Evolutionary conservation across 2,113 vertebrate genomes (phyloP).

Genomic region (Cathartes aura): DNA sequence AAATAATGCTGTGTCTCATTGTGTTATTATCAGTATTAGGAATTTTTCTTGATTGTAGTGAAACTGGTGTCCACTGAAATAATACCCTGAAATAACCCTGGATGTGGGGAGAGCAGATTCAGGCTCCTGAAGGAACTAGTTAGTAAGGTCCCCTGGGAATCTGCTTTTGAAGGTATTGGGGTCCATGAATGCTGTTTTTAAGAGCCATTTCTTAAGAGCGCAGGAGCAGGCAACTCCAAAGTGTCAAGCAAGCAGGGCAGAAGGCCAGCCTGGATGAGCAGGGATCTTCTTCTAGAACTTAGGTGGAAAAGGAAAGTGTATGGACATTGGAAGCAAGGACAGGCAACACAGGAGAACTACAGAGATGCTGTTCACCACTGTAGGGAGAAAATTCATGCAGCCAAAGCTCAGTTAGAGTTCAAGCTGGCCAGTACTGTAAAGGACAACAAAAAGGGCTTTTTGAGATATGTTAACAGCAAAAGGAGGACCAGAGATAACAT

Average conservation of each 20-base stretch:
- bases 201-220: neutral
- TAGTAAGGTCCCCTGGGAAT: neutral
- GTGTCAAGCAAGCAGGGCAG: neutral
- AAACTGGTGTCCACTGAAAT: neutral
- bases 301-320: neutral
- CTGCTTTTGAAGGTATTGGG: neutral
- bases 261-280: neutral
- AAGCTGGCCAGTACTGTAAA: neutral
- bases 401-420: neutral
- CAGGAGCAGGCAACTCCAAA: neutral
- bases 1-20: neutral
- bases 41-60: neutral
- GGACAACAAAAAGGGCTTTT: neutral
- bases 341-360: neutral
- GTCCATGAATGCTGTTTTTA: neutral
- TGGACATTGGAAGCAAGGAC: neutral
- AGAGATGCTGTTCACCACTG: neutral
- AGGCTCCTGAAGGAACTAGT: neutral
- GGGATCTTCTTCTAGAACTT: neutral
- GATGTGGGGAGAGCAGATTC: neutral
- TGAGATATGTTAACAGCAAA: neutral
- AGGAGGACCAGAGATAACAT: neutral
- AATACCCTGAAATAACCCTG: neutral
- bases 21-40: neutral
- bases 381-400: neutral